Evolutionary conservation across 2,797 vertebrate genomes (phyloP), one percentile per base, ranked within the genome.

Genomic region (Girardinus metallicus): DNA sequence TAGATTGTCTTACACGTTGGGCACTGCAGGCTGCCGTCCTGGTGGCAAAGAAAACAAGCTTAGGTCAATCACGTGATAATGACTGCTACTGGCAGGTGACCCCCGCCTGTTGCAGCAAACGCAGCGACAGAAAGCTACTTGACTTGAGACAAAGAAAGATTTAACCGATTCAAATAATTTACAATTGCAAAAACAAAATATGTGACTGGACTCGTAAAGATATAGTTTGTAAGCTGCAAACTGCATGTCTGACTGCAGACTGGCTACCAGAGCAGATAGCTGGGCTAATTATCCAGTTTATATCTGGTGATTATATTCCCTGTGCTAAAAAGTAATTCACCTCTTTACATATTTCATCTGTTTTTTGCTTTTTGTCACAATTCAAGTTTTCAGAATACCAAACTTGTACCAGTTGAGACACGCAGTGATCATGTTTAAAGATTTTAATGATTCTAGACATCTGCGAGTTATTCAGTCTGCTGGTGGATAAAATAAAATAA

Each of bases 1-100:
- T 99, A 99, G 88, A 99, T 99, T 85, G 97, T 97, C 94, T 99
- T 99, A 85, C 98, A 99, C 39, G 98, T 98, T 16, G 98, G 98
- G 80, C 98, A 99, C 91, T 99, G 98, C 88, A 99, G 96, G 87
- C 98, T 99, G 84, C 98, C 98, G 0, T 99, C 98, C 98, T 99
- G 91, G 12, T 83, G 77, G 49, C n/a, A 15, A 74, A 81, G 16
- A 77, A 64, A 47, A 36, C 34, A 18, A 41, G 4, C 29, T 78
- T 36, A 74, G 0, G 43, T 60, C 43, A 60, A 71, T 29, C 15
- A 76, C 13, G 47, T 1, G 55, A 68, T 1, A 43, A 0, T 8
- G 18, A 36, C 2, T 18, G 18, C 62, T 10, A 21, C 31, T 15
- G 15, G 62, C n/a, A n/a, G n/a, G n/a, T n/a, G n/a, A n/a, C 60